Evolutionary conservation across 2,113 vertebrate species (phyloP), one percentile per base, ranked within the genome.

Genomic region (Callopanchax toddi): DNA sequence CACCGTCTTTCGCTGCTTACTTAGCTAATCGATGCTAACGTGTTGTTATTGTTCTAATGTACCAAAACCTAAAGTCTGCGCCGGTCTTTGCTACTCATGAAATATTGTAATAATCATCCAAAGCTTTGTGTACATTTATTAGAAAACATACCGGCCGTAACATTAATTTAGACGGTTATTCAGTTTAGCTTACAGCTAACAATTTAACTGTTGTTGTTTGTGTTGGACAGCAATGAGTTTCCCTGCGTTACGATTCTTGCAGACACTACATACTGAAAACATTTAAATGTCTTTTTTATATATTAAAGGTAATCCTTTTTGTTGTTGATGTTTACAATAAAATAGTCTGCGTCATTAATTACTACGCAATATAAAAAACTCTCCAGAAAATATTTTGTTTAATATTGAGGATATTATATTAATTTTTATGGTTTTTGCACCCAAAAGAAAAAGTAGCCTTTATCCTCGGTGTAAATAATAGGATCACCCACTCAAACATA

Each of bases 151-250:
- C 8, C 0, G 11, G 1, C 11, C 17, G 18, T 26, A 9, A 26
- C 23, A 17, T 1, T 0, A 23, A 50, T 16, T 16, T 3, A 2
- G 11, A 13, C 8, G 11, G 1, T 11, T 6, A 9, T 16, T 54
- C 7, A 2, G 23, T 44, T 18, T 18, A 7, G 17, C 39, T 15
- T 12, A 3, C 1, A 3, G 21, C 5, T 26, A 10, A 40, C 16
- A 2, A 25, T 5, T 5, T 16, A 36, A 21, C 11, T n/a, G 2
- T 1, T 8, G 18, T 23, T 13, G 10, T 3, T 3, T 42, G 12
- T 72, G 84, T 82, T 86, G 86, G 82, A 66, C 82, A 80, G 13
- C 69, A 34, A 77, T 54, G 53, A 11, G 0, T 68, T 73, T 86
- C 4, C 73, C 82, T 85, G 84, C 70, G 86, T 86, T 78, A n/a